Base-by-base conservation (phyloP, 2,797 vertebrate genomes). In the Acestrorhynchus altus region DNA sequence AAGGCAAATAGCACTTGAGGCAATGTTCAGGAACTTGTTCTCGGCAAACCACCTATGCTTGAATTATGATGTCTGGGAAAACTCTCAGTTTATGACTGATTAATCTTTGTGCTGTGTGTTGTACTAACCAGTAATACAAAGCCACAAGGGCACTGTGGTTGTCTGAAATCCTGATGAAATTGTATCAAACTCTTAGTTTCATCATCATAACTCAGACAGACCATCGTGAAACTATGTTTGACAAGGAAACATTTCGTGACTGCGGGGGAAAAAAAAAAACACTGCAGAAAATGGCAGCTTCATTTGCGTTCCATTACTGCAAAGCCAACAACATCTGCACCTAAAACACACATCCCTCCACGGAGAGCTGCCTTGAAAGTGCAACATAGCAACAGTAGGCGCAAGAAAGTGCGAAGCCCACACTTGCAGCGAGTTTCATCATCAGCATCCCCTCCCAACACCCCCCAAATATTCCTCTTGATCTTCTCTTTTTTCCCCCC, bases 341-440 rank as follows among this genome's bases (percentile, higher is more conserved):
- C 67, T 78, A 59, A 54, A 78, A 64, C 78, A 76, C 74, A 67
- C 51, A 76, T 31, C 20, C 42, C 64, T 59, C 59, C 20, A 28
- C 69, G 73, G 65, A 69, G 63, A 54, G 49, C 67, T 51, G 66
- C 63, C 65, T 69, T 77, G 63, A 77, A 78, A 52, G 76, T 60
- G 54, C 80, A 52, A 56, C n/a, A 70, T 80, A 75, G 80, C 80
- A 74, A 79, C 87, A 92, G 91, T 89, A 90, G 91, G 90, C 88
- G 87, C 90, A 92, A 89, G 65, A 63, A 74, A 74, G 47, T 59
- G 18, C 51, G 63, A 70, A 47, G 31, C 63, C 86, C 83, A 84
- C 86, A 87, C 92, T 94, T 94, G 91, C 93, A 94, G 87, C 74
- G 86, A 88, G 92, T 94, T 94, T 93, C 93, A 93, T 94, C 93